Base-by-base conservation (phyloP, 2,113 vertebrate genomes). In the Hucho hucho region DNA sequence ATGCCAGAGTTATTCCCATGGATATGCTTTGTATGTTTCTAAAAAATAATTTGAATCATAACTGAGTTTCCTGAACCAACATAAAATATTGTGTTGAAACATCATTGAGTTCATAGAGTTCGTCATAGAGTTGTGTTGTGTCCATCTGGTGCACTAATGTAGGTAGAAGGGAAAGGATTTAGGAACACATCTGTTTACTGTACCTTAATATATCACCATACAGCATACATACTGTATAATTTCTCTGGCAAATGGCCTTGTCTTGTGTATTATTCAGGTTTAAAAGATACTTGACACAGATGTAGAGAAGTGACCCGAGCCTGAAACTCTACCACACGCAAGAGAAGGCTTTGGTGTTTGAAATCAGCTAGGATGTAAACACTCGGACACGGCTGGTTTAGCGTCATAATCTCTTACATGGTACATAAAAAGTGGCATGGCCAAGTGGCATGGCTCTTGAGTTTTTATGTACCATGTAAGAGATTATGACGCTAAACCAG, bases 341-440 rank as follows among this genome's bases (percentile, higher is more conserved):
- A 73, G 26, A 69, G 75, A 73, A 56, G 11, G 47, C 72, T 82
- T 75, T 76, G 67, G 68, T 74, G 81, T 67, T 49, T 47, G 20
- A 73, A 70, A 70, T 43, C 28, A 37, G 22, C 43, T 69, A 69
- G 26, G 26, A 28, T 28, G 26, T 28, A 46, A 46, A 46, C 43
- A 7, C 5, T 59, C 43, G 22, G 75, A 70, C 68, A 43, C 29
- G 26, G n/a, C 37, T 69, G 66, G 75, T 2, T 28, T 26, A 65
- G 25, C 25, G 13, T 29, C 67, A 25, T 64, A 68, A 66, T 66
- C 29, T 43, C 28, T 4, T 11, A 2, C 12, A 22, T 28, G 37
- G 71, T 78, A 46, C 73, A 83, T 49, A 71, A 68, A 73, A 76
- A 68, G n/a, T n/a, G n/a, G n/a, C n/a, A n/a, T n/a, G n/a, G n/a